Evolutionary conservation across 2,888 invertebrate species (phyloP), one percentile per base, ranked within the genome.

Genomic region (Platycnemis pennipes): DNA sequence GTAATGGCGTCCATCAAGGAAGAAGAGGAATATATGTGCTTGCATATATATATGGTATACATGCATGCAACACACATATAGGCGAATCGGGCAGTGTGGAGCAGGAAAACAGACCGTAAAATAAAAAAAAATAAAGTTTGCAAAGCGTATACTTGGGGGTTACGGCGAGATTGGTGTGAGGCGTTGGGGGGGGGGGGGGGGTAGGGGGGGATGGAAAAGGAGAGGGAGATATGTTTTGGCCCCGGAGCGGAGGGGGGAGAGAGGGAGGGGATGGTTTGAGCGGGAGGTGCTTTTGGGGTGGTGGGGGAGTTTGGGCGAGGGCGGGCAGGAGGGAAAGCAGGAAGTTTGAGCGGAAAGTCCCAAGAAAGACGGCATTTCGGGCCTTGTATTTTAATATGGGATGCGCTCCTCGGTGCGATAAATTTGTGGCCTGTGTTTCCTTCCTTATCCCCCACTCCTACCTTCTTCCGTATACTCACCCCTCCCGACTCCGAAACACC

Each of bases 321-420:
- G 89, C 26, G 89, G 19, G 53, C 56, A 53, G 42, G 89, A 44
- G 31, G 91, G 91, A 44, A 53, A 63, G 91, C 56, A 63, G 91
- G 91, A 91, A 63, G 56, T 91, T 91, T 91, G 91, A 26, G 87
- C 5, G 45, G 56, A 45, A 69, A 91, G 91, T 91, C 91, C 91
- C 44, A 91, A 63, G 89, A 89, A 89, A 63, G 44, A 91, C 91
- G 91, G 91, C 91, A 89, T 89, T 89, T 89, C 31, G 89, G 89
- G 89, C 42, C 89, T 56, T 91, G 91, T 91, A 91, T 91, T 91
- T 91, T 91, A 91, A 91, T 91, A 91, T 91, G 91, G 63, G 91
- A 91, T 91, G 91, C 91, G 91, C 91, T 91, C 56, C 56, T 91
- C 91, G 26, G 63, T 45, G 91, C 91, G 91, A 91, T 91, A 91